Evolutionary conservation across 2,888 invertebrate genomes (phyloP).

Genomic region (Dascillus cervinus): DNA sequence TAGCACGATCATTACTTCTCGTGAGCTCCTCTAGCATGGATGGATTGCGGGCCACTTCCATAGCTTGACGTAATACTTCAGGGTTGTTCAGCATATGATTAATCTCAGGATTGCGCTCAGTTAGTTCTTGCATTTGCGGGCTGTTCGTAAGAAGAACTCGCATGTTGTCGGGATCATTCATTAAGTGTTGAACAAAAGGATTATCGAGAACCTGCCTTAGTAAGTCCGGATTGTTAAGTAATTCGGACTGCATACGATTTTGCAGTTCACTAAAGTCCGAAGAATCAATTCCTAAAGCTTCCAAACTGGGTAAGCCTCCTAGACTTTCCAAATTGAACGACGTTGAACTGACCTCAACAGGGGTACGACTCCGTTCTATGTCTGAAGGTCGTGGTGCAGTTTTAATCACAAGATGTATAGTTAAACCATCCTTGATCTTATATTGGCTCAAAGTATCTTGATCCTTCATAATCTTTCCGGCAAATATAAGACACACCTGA

Average conservation of each 20-base stretch:
- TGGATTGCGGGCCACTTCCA: constrained; percentile 94
- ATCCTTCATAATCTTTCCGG: constrained; percentile 98
- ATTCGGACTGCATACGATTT: constrained; percentile 82
- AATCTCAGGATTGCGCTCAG: constrained; percentile 94
- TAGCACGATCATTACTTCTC: constrained; percentile 93
- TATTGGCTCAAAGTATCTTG: constrained; percentile 78
- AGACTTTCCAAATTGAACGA: constrained; percentile 36
- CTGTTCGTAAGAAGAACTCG: constrained; percentile 84
- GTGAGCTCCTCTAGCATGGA: constrained; percentile 96
- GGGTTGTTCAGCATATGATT: constrained; percentile 97
- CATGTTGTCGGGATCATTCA: constrained; percentile 95
- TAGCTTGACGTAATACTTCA: constrained; percentile 86
- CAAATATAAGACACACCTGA: constrained; percentile 91
- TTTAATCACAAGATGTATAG: constrained; percentile 91
- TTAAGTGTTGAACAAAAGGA: constrained; percentile 87
- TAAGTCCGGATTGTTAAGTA: constrained; percentile 82
- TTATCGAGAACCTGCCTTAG: constrained; percentile 88
- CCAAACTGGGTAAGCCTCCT: constrained; percentile 67
- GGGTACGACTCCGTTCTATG: constrained; percentile 35
- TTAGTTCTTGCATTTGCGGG: constrained; percentile 95
- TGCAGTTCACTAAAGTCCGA: constrained; percentile 72
- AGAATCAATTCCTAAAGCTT: constrained; percentile 66
- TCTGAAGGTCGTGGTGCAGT: constrained; percentile 54
- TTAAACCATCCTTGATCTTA: constrained; percentile 90
- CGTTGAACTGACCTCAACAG: constrained; percentile 28